phyloP scores from a whole-genome alignment of 2,888 invertebrate genomes.

The Torymus tubicola region DNA sequence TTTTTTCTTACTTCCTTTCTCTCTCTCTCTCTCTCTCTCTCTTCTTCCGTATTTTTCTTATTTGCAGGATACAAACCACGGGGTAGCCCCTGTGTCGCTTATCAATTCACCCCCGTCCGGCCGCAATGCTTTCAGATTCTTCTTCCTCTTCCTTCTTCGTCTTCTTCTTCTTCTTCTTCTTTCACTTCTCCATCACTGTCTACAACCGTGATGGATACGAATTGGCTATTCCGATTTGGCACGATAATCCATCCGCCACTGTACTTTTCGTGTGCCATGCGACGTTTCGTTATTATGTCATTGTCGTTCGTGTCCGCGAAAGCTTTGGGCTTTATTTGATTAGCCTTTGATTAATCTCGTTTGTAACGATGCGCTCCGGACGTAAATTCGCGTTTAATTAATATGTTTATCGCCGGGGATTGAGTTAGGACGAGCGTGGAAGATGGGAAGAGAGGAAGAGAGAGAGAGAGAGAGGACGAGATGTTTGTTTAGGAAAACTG shows the following conservation, averaged over 20 bases:
- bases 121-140: slow-evolving; percentile 20
- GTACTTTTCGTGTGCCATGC: background rate
- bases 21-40: background rate
- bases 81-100: slow-evolving; percentile 12
- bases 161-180: slow-evolving; percentile 14
- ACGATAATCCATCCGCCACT: slow-evolving; percentile 44
- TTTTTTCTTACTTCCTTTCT: background rate
- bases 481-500: background rate
- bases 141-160: background rate
- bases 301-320: too few relatives aligned
- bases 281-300: slow-evolving; percentile 12
- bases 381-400: slow-evolving; percentile 37
- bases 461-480: background rate
- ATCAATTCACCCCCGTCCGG: slow-evolving; percentile 34
- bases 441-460: background rate
- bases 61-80: too few relatives aligned
- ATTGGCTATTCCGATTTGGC: slow-evolving; percentile 50
- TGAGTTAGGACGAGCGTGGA: too few relatives aligned
- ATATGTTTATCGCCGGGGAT: background rate
- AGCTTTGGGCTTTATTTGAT: slow-evolving; percentile 18
- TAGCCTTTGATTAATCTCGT: slow-evolving; percentile 32
- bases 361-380: background rate
- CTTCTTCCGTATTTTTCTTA: background rate
- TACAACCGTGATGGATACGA: slow-evolving; percentile 38
- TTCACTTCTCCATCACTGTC: slow-evolving; percentile 36